Base-by-base conservation (phyloP, 2,797 vertebrate genomes). In the Agapornis canus region DNA sequence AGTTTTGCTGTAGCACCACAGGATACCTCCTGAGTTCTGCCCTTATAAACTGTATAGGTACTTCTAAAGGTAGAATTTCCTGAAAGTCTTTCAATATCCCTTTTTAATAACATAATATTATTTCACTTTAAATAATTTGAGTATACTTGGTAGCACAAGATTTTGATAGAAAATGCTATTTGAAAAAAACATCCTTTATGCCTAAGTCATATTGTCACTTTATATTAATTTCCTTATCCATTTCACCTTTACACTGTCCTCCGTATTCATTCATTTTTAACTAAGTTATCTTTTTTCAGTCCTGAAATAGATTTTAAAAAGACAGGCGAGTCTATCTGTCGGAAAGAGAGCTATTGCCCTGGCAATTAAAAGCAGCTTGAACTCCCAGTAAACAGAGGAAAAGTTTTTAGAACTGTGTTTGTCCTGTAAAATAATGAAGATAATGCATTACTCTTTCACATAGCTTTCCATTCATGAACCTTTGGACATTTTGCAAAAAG, bases 171-270 rank as follows among this genome's bases (percentile, higher is more conserved):
- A 96, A 93, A 89, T 93, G 86, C 87, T 80, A 70, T 96, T 97
- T 97, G 92, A 95, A 96, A 95, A 94, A 91, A 63, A 78, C 11
- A 56, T 59, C 87, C 65, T 94, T 95, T 91, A 96, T 96, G 75
- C 32, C 27, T 73, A 95, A 97, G 81, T 96, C 95, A 95, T 91
- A 84, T 82, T 97, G 94, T 93, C 94, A 94, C 65, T 96, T 98
- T 92, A 92, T 81, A 97, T 97, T 97, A 97, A 64, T 81, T 80
- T 86, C 80, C 85, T 95, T 96, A 94, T 91, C 54, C 66, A 73
- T 95, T 96, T 96, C 94, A 90, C 79, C 85, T 96, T 92, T 92
- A 91, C 86, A n/a, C 82, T 92, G 96, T 83, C 92, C 90, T 92
- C 79, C 89, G 56, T 82, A 93, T 92, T 87, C 84, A 97, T 96